Evolutionary conservation across 2,797 vertebrate genomes (phyloP).

Genomic region (Masticophis lateralis): DNA sequence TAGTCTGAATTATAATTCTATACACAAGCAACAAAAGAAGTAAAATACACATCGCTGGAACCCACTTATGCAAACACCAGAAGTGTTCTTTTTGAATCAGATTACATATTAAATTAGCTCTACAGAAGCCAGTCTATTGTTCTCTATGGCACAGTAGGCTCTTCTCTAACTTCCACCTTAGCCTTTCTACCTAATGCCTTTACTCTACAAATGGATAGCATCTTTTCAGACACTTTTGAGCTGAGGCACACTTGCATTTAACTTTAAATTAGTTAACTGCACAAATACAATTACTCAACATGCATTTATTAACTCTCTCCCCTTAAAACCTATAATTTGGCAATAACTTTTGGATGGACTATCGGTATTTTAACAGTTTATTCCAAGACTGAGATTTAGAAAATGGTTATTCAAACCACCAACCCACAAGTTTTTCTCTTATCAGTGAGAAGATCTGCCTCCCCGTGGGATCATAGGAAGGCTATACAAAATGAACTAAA

Average conservation of each 20-base stretch:
- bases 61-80: neutral
- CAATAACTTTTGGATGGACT: neutral
- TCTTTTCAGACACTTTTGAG: neutral
- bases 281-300: neutral
- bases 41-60: neutral
- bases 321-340: neutral
- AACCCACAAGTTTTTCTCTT: neutral
- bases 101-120: neutral
- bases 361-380: neutral
- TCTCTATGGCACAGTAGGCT: neutral
- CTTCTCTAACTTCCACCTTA: neutral
- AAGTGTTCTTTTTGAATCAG: neutral
- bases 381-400: neutral
- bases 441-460: neutral
- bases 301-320: neutral
- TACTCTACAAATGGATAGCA: neutral
- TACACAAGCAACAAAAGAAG: neutral
- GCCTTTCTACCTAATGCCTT: neutral
- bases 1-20: constrained; percentile 31
- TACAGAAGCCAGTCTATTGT: neutral
- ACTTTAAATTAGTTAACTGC: neutral
- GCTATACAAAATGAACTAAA: neutral
- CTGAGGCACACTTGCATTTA: neutral
- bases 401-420: neutral
- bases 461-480: neutral